A percentile compares a stretch with the other conserved stretches of the same genome.
Conservation (phyloP, 2,797 vertebrate species). For the Propithecus deckenii region DNA sequence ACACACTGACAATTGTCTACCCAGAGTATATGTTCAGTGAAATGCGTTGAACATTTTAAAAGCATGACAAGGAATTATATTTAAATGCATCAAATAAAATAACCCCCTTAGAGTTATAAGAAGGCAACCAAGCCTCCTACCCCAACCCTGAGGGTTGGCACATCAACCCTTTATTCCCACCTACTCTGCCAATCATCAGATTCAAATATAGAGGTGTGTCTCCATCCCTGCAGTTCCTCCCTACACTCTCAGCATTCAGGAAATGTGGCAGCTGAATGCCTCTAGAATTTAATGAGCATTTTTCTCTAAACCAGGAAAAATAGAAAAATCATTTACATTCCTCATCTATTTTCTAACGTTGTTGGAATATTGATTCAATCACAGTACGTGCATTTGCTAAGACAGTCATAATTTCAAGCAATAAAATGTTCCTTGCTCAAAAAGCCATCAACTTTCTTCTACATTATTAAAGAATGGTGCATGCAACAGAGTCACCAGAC, state of each 20-base stretch:
- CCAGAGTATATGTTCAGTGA: slow-evolving; percentile 15
- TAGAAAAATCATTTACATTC: slow-evolving; percentile 63
- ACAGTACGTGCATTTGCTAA: slow-evolving; percentile 51
- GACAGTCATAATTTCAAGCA: slow-evolving; percentile 48
- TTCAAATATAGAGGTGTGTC: slow-evolving; percentile 35
- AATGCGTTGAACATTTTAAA: slow-evolving; percentile 42
- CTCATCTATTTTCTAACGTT: slow-evolving; percentile 59
- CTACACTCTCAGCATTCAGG: neutral
- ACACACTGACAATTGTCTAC: neutral
- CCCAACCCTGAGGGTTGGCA: neutral
- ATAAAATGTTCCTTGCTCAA: slow-evolving; percentile 60
- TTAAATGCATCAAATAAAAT: slow-evolving; percentile 52
- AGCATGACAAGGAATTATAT: slow-evolving; percentile 15
- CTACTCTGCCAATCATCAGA: neutral
- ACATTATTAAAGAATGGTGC: slow-evolving; percentile 6
- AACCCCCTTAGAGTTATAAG: slow-evolving; percentile 7
- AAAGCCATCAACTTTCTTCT: slow-evolving; percentile 38
- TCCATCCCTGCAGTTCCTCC: neutral
- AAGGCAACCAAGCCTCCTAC: neutral
- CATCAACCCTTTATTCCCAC: neutral
- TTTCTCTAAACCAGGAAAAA: slow-evolving; percentile 68
- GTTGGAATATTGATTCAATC: slow-evolving; percentile 59
- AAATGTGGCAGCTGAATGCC: slow-evolving; percentile 46
- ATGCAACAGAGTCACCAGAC: neutral
- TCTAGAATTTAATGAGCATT: slow-evolving; percentile 69